Evolutionary conservation across 2,797 vertebrate genomes (phyloP), one percentile per base, ranked within the genome.

Genomic region (Takifugu rubripes): DNA sequence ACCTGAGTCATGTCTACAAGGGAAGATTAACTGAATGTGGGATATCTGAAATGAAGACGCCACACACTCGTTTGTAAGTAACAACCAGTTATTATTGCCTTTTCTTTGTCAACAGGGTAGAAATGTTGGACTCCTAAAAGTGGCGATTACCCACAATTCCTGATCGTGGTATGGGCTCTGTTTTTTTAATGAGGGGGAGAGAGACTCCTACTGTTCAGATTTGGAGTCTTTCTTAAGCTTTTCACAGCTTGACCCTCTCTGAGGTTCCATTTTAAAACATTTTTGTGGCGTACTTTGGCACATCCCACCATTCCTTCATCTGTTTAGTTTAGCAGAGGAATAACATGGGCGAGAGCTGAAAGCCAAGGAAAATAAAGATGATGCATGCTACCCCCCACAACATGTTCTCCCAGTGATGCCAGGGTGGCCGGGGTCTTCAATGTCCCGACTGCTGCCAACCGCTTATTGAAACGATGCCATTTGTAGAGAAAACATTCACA

Each of bases 311-410:
- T 88, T 87, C 83, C 87, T 79, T 68, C 85, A 80, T 84, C 86
- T 90, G 87, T 91, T 91, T 91, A 85, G 87, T 81, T 90, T 85
- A 87, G 86, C 84, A 67, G 81, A 88, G 83, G 85, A 85, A 83
- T 81, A 88, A 83, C 84, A 84, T 77, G 84, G 80, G 75, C 87
- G 76, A 68, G 74, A 45, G 73, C 61, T 47, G 45, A 3, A 25
- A 75, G 90, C 90, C 89, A 91, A 90, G 79, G 88, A 83, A 87
- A 91, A 90, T 84, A 90, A 90, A 89, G 81, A 70, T 24, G 85
- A 90, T 90, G 82, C 63, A 50, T 62, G 68, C 65, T 63, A 74
- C 77, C 84, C 75, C 82, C 79, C 79, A 62, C 71, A 68, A 81
- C 90, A 89, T 90, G 85, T 87, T 91, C 88, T 87, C 79, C 74